Base-by-base conservation (phyloP, 2,888 invertebrate genomes). In the Apoderus coryli region DNA sequence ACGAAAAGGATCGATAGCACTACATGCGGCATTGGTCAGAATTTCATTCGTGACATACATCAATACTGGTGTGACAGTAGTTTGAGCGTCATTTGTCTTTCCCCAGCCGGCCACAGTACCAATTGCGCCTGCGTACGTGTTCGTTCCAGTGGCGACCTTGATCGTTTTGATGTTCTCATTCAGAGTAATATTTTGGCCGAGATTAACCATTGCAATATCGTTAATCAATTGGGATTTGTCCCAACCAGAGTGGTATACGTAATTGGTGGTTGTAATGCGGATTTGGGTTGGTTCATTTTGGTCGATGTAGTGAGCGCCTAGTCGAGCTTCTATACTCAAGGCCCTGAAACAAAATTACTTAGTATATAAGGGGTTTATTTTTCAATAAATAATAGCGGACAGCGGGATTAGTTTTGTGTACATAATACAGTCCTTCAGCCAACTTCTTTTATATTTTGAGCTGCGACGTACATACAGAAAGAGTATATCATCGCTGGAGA, bases 161-260 rank as follows among this genome's bases (percentile, higher is more conserved):
- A 36, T 22, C 23, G 16, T 27, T 16, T 33, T 29, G 7, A 38
- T 32, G 13, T 28, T 27, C 10, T 27, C 25, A 9, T 32, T 32
- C 2, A 27, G 4, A 12, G 15, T 16, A 5, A 33, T 32, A 9
- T 32, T 19, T 6, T 11, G 9, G 6, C 14, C 7, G 1, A 36
- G 31, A 10, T 31, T 31, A 6, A 36, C 14, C 12, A 36, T 19
- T 2, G 61, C 63, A 27, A 65, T 52, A 33, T 65, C 65, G 37
- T 62, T 60, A n/a, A 35, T 35, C 3, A 62, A 40, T 11, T 43
- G 43, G 1, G 34, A 10, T 1, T 48, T 10, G 23, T 53, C 42
- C 59, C 59, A 60, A 0, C 43, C 14, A 25, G 56, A 49, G 39
- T 64, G 61, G 3, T 59, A 48, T 15, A 49, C 43, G 33, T 50